Evolutionary conservation across 1,140 invertebrate species (phyloP).

Genomic region (Pissodes strobi): DNA sequence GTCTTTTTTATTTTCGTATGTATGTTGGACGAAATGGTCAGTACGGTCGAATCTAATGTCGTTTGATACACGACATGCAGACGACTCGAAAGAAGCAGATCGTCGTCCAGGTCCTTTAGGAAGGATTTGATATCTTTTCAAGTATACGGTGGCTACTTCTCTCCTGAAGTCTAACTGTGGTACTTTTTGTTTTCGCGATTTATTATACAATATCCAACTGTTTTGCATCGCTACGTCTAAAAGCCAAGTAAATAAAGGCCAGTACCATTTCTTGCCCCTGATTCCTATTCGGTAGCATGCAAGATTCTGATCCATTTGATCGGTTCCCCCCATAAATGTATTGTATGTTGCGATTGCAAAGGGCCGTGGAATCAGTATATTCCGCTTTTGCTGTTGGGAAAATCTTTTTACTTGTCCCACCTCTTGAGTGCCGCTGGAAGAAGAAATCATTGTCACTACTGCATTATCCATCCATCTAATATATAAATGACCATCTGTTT

Average conservation of each 20-base stretch:
- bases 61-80: slow-evolving; percentile 11
- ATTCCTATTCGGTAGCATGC: slow-evolving; percentile 46
- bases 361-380: slow-evolving; percentile 42
- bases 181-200: slow-evolving; percentile 23
- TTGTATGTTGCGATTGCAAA: slow-evolving; percentile 44
- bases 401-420: slow-evolving; percentile 44
- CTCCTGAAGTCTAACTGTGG: slow-evolving; percentile 40
- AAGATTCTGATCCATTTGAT: slow-evolving; percentile 54
- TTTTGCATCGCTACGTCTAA: slow-evolving; percentile 49
- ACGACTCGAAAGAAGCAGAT: not conserved
- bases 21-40: slow-evolving; percentile 19
- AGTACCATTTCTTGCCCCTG: too few relatives aligned
- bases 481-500: slow-evolving; percentile 37
- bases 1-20: slow-evolving; percentile 35
- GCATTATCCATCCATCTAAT: slow-evolving; percentile 48
- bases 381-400: slow-evolving; percentile 41
- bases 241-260: slow-evolving; percentile 48
- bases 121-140: slow-evolving; percentile 27
- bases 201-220: too few relatives aligned
- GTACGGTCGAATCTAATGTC: slow-evolving; percentile 32
- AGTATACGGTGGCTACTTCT: slow-evolving; percentile 36
- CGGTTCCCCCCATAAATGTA: slow-evolving; percentile 50
- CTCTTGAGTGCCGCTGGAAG: slow-evolving; percentile 40
- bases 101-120: slow-evolving; percentile 24
- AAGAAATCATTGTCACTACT: slow-evolving; percentile 44